Base-by-base conservation (phyloP, 2,797 vertebrate species). In the Xyrichtys novacula region DNA sequence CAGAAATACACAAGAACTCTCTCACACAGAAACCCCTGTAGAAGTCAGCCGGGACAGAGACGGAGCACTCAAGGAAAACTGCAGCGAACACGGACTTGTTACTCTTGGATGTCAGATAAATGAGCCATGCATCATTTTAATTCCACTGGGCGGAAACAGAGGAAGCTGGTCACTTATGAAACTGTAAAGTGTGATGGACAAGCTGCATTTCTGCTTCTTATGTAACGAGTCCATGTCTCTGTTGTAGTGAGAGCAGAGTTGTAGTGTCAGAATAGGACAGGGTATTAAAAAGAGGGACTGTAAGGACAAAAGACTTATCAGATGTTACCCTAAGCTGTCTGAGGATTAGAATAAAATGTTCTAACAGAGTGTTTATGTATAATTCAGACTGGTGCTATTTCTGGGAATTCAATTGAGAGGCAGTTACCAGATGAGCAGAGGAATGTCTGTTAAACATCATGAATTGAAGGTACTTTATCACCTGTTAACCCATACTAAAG, bases 61-160 rank as follows among this genome's bases (percentile, higher is more conserved):
- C 44, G 5, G 43, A 42, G 39, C 36, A 54, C 46, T 76, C 46
- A 49, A 66, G 72, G 78, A 78, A 80, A 74, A 72, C n/a, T 12
- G 59, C 69, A 39, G 64, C 16, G 44, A 57, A 63, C 56, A 6
- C 43, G 59, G 75, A 67, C 74, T 57, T n/a, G 23, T 78, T 74
- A 54, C 63, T 81, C 58, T 80, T 39, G 16, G 50, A 70, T 71
- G 71, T 85, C 68, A 53, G 15, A 62, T 86, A 73, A 83, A 74
- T 65, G 70, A 84, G 66, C 57, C 32, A 50, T 80, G 71, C 46
- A 43, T 77, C 65, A 65, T 39, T 61, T 76, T 64, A 80, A 50
- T 82, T 82, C 71, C 53, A 20, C 36, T 12, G 34, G 0, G 46
- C 6, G 32, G 44, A 79, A 76, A 73, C 57, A 38, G 63, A 75